Conservation (phyloP, 2,113 vertebrate species). For the Dasyprocta punctata region DNA sequence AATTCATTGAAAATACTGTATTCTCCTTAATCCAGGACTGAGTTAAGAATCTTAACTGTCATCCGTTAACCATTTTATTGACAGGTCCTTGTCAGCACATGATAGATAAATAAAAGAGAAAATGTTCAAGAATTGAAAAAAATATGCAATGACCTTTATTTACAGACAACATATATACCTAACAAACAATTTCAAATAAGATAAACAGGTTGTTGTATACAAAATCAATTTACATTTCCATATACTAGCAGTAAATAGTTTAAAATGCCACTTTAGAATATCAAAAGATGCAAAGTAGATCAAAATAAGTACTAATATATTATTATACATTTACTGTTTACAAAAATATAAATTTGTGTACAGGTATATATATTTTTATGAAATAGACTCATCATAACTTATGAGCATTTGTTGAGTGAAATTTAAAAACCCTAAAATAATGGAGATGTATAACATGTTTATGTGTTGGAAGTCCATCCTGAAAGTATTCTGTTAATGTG, state of each 20-base stretch:
- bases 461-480: neutral
- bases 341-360: neutral
- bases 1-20: neutral
- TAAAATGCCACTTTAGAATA: neutral
- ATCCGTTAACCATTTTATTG: neutral
- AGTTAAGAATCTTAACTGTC: neutral
- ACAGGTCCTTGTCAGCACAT: neutral
- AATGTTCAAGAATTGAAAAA: neutral
- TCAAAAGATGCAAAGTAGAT: neutral
- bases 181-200: slow-evolving; percentile 10
- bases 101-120: neutral
- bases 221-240: neutral
- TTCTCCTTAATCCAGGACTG: neutral
- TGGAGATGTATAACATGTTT: neutral
- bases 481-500: neutral
- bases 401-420: neutral
- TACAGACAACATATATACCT: neutral
- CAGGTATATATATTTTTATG: neutral
- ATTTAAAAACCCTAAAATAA: neutral
- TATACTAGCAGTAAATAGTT: neutral
- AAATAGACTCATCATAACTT: neutral
- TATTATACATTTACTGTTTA: neutral
- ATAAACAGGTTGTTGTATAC: neutral
- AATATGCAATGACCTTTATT: neutral
- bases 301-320: neutral